Evolutionary conservation across 2,113 vertebrate species (phyloP), one percentile per base, ranked within the genome.

Genomic region (Hemichromis elongatus): DNA sequence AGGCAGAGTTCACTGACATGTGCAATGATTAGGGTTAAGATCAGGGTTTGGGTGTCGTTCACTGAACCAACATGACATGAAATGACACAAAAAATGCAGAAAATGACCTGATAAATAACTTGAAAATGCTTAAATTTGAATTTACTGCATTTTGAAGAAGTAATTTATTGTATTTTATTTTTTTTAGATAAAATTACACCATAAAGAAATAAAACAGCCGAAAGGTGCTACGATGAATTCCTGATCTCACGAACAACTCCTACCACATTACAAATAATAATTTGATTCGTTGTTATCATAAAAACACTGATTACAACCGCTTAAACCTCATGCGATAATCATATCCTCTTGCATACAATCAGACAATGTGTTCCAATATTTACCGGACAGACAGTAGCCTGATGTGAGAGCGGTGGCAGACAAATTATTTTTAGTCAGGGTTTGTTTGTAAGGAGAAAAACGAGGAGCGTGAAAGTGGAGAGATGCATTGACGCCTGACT

Each of bases 401-500:
- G 68, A 59, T 63, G 57, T 50, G n/a, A 79, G 45, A 70, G 55
- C 33, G 33, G 55, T 16, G 6, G 54, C 78, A 8, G 54, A 11
- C 2, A 7, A 87, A 26, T 81, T 52, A 50, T 81, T 83, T 78
- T 84, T 77, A 61, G 40, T 11, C 1, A 1, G 47, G 10, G 30
- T 21, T 37, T 33, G 8, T 12, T 80, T 82, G 77, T 79, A 66
- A 59, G n/a, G 21, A 68, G 52, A 70, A 79, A 77, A 63, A 55
- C 35, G 24, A 80, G 42, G 35, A 81, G 33, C 3, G 18, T 77
- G 73, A 78, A 73, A 66, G 63, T 52, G 12, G 56, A 33, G 30
- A 54, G 85, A 82, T 81, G 85, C 57, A 89, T 37, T 45, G 55
- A 84, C 2, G 33, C 79, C 86, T 89, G 91, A 89, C 84, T 90